phyloP scores from a whole-genome alignment of 2,888 invertebrate species.

The Mimachlamys varia region DNA sequence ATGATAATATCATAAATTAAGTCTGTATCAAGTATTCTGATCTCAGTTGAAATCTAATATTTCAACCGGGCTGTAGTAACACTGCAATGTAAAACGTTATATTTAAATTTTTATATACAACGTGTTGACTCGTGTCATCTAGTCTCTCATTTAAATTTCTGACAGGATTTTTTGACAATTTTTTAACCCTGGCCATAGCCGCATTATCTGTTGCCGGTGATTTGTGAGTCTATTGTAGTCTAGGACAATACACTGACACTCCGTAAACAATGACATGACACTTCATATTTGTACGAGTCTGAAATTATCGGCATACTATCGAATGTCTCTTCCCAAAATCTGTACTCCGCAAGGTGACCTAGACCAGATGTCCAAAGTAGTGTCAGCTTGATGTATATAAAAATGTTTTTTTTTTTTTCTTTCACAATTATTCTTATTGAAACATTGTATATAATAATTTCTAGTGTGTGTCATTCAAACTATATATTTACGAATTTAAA shows the following conservation, averaged over 20 bases:
- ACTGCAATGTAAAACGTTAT: conserved; percentile 26
- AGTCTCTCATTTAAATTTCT: conserved; percentile 7
- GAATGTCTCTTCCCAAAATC: background rate
- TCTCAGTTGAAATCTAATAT: conserved; percentile 19
- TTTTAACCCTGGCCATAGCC: background rate
- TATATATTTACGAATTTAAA: background rate
- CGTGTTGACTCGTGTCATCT: background rate
- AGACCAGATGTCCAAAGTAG: background rate
- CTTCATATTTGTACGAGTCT: conserved; percentile 25
- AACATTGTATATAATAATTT: too few relatives aligned
- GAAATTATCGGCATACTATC: conserved; percentile 6
- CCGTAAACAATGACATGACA: background rate
- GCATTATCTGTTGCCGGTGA: background rate
- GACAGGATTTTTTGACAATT: conserved; percentile 24
- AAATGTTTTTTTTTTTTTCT: background rate
- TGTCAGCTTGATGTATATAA: background rate
- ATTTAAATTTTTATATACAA: conserved; percentile 19
- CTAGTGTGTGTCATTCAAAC: too few relatives aligned
- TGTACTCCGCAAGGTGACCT: conserved; percentile 25
- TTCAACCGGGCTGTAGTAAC: background rate
- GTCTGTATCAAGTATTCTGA: background rate
- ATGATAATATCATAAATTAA: conserved; percentile 36
- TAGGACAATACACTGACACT: conserved; percentile 4
- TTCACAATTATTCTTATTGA: background rate
- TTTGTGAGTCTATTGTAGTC: background rate